These are phyloP conservation scores for Oreochromis grahami DNA, from an alignment of 2,797 vertebrate genomes.

Conservation along the genomic window DNA sequence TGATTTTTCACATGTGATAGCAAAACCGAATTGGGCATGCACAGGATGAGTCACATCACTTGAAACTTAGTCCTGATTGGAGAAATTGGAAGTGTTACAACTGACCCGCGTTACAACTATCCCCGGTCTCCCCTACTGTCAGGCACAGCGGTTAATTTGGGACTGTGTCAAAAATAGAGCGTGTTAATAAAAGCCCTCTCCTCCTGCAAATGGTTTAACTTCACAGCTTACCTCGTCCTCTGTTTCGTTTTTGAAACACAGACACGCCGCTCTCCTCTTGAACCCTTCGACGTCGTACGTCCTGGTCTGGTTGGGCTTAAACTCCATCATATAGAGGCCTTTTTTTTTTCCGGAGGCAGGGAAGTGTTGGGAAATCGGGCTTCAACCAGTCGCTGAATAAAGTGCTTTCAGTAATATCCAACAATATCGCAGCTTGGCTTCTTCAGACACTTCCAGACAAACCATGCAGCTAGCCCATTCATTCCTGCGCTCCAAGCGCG, in stretches of 20 bases:
- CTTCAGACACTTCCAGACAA: background rate
- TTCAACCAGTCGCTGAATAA: background rate
- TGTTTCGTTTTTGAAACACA: conserved; percentile 87
- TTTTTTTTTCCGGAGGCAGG: background rate
- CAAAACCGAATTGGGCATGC: no score
- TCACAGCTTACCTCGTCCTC: conserved; percentile 87
- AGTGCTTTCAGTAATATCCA: background rate
- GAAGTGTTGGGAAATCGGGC: background rate
- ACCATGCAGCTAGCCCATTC: background rate
- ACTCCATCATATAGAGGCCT: conserved; percentile 89
- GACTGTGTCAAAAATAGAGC: background rate
- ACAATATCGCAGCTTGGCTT: background rate
- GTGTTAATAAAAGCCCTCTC: background rate
- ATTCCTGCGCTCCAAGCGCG: background rate
- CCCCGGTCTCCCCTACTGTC: no score
- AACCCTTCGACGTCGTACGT: conserved; percentile 95
- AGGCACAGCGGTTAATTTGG: background rate
- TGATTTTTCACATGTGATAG: no score
- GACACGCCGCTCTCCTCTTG: conserved; percentile 91
- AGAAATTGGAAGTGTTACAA: no score
- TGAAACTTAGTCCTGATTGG: no score
- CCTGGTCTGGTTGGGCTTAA: conserved; percentile 95
- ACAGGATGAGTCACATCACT: no score
- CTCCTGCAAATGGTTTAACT: background rate
- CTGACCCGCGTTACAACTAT: no score